Conservation (phyloP, 2,888 invertebrate genomes). For the Abrostola tripartita region DNA sequence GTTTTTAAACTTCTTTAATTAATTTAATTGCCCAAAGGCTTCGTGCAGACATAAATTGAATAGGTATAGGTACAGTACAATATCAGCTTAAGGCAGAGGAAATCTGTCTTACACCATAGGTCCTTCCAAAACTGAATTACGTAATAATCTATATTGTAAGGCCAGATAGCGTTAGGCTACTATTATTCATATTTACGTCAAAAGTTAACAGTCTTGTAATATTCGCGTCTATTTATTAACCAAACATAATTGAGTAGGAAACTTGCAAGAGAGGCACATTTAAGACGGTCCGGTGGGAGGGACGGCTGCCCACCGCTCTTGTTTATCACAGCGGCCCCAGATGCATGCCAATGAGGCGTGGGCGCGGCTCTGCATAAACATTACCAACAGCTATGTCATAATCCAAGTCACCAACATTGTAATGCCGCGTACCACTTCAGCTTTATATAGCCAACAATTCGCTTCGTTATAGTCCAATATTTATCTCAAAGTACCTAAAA, state of each 20-base stretch:
- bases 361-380: slow-evolving; percentile 78
- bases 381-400: slow-evolving; percentile 66
- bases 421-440: slow-evolving; percentile 9
- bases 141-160: not conserved
- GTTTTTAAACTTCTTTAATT: too few species aligned
- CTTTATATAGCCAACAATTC: not conserved
- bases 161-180: slow-evolving; percentile 1
- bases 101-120: too few species aligned
- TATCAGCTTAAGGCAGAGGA: too few species aligned
- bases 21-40: too few species aligned
- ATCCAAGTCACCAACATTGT: slow-evolving; percentile 55
- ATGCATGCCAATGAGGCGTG: slow-evolving; percentile 81
- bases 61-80: too few species aligned
- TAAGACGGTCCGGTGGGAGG: slow-evolving; percentile 71
- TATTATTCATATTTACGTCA: slow-evolving; percentile 31
- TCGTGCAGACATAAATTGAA: too few species aligned
- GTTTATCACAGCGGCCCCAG: slow-evolving; percentile 74
- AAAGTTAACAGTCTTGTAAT: slow-evolving; percentile 11
- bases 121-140: too few species aligned
- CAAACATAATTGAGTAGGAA: slow-evolving; percentile 32
- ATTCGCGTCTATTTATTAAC: slow-evolving; percentile 21
- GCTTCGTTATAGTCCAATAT: not conserved
- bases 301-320: slow-evolving; percentile 70
- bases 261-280: slow-evolving; percentile 43
- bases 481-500: slow-evolving; percentile 10